These are phyloP conservation scores for Drosophila neoperkinsi DNA, from an alignment of 2,888 invertebrate genomes.

Conservation along the genomic window DNA sequence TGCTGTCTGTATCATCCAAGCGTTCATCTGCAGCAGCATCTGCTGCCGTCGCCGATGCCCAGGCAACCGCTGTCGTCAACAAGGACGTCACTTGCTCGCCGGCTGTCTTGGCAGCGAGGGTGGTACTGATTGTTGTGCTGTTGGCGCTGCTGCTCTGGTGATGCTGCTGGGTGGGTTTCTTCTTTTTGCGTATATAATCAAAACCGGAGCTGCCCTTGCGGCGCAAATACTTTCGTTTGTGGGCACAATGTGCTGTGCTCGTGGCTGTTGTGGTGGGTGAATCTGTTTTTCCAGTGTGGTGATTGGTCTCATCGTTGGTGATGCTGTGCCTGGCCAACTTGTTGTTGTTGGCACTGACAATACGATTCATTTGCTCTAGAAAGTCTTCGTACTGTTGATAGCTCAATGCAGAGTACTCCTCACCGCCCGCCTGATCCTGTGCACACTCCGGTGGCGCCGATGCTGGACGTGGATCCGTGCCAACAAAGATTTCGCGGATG, in stretches of 20 bases:
- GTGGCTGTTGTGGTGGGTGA: not conserved
- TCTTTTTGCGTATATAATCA: constrained; percentile 95
- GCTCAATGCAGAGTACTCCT: constrained; percentile 55
- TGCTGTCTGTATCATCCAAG: constrained; percentile 69
- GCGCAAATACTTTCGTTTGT: constrained; percentile 79
- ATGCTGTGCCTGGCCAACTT: constrained; percentile 48
- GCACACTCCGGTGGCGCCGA: constrained; percentile 90
- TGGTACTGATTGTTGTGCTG: constrained; percentile 2
- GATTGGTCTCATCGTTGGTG: not conserved
- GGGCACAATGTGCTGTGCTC: constrained; percentile 40
- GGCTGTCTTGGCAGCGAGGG: not conserved
- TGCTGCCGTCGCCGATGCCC: not conserved
- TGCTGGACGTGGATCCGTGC: constrained; percentile 89
- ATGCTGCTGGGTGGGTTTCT: constrained; percentile 87
- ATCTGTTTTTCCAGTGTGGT: not conserved
- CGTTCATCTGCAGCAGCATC: constrained; percentile 53
- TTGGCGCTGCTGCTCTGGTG: constrained; percentile 75
- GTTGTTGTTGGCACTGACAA: constrained; percentile 75
- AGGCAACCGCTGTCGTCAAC: not conserved
- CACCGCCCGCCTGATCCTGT: constrained; percentile 64
- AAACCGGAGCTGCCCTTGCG: constrained; percentile 87
- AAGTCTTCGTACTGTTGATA: constrained; percentile 84
- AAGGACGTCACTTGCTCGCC: constrained; percentile 87
- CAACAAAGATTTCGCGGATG: constrained; percentile 93
- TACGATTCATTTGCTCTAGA: constrained; percentile 82